phyloP scores from a whole-genome alignment of 2,888 invertebrate species.

The Chouioia cunea region DNA sequence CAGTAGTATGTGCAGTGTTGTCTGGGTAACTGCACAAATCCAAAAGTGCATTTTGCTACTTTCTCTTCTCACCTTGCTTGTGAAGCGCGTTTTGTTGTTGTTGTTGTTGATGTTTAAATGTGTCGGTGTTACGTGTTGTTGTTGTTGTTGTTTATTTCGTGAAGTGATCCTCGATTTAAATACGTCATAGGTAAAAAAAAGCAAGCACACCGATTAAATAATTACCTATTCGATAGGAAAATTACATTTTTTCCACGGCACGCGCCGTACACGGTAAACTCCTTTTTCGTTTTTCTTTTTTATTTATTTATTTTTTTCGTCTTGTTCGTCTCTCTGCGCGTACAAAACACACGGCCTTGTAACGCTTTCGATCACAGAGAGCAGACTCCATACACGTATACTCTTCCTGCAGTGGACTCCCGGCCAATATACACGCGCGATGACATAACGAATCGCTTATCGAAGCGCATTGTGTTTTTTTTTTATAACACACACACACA shows the following conservation, averaged over 20 bases:
- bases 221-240: no score
- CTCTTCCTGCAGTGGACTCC: slow-evolving; percentile 51
- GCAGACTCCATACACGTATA: no score
- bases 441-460: slow-evolving; percentile 31
- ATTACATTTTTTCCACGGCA: no score
- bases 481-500: no score
- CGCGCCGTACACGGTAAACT: no score
- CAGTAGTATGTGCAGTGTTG: slow-evolving; percentile 28
- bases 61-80: not conserved
- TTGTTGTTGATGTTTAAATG: no score
- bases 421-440: slow-evolving; percentile 12
- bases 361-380: slow-evolving; percentile 49
- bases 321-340: slow-evolving; percentile 40
- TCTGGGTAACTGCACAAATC: slow-evolving; percentile 11
- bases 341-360: slow-evolving; percentile 48
- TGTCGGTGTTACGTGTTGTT: no score
- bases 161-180: not conserved
- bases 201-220: no score
- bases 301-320: slow-evolving; percentile 47
- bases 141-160: not conserved
- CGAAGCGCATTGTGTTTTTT: not conserved
- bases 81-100: no score
- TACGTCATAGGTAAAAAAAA: not conserved
- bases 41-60: no score
- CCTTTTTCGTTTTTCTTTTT: no score